Base-by-base conservation (phyloP, 2,113 vertebrate genomes). In the Labeo catla region DNA sequence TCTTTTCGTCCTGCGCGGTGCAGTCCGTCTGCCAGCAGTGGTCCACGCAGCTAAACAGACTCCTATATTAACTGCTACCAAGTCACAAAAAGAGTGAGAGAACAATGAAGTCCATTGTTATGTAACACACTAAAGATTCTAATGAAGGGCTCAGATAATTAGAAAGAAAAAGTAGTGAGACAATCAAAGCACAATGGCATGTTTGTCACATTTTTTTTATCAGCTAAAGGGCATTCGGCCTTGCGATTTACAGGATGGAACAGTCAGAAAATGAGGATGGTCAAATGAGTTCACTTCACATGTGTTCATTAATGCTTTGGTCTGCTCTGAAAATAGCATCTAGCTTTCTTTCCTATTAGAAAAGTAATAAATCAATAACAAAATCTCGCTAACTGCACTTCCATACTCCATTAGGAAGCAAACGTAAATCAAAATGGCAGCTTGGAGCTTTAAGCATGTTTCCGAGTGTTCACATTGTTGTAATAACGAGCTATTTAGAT, bases 141-240 rank as follows among this genome's bases (percentile, higher is more conserved):
- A 80, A 81, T 76, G 74, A 79, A 43, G 61, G 21, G 63, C 54
- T 57, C 15, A 65, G 66, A 80, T 49, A 68, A 81, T 76, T 45
- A 7, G 79, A 83, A 76, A 84, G 83, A 85, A 85, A 54, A 83
- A 49, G 76, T 79, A 79, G 83, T 73, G 72, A 72, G 83, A 45
- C 11, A 83, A 76, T 50, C 52, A 74, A 52, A 59, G 45, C 66
- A 15, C 66, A 87, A 83, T 63, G 28, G 79, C 81, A 85, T 83
- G 57, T 87, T 80, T 84, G 76, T 87, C 47, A 73, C 34, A 28
- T n/a, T n/a, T 61, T 23, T 68, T 28, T 68, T 45, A 70, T 59
- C 12, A 2, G 52, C 19, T 50, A 54, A 47, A 74, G 13, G 77
- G 57, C 85, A 84, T 54, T 76, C 50, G 84, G 34, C 52, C 57